Percentiles rank a stretch among this genome's conserved stretches.
phyloP scores from a whole-genome alignment of 2,888 invertebrate genomes.

The Cephonodes hylas region DNA sequence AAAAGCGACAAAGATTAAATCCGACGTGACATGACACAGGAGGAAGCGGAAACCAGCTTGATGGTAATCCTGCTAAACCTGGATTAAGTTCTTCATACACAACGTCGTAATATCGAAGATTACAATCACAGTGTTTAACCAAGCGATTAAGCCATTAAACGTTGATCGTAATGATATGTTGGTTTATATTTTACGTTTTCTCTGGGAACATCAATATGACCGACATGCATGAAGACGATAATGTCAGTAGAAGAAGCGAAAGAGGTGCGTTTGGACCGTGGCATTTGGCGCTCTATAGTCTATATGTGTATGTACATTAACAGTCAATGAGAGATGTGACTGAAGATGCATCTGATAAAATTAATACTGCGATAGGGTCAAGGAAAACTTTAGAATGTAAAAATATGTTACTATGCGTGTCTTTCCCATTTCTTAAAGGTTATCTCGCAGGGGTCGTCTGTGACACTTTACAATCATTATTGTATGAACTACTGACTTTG shows the following conservation, averaged over 20 bases:
- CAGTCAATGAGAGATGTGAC: no score
- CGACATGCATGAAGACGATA: no score
- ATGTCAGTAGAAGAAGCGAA: no score
- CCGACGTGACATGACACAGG: neutral
- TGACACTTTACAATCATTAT: neutral
- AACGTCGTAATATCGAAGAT: neutral
- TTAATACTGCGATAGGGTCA: no score
- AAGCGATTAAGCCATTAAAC: neutral
- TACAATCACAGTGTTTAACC: neutral
- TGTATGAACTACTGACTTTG: neutral
- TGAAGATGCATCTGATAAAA: neutral
- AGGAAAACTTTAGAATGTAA: no score
- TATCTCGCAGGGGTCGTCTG: neutral
- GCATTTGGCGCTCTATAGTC: no score
- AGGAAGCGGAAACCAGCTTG: constrained; percentile 9
- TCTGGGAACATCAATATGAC: neutral
- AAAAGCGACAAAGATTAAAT: constrained; percentile 3
- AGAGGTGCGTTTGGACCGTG: no score
- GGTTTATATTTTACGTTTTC: neutral
- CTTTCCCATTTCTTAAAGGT: neutral
- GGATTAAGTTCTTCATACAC: constrained; percentile 6
- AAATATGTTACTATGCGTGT: no score
- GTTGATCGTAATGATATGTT: neutral
- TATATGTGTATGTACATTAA: no score
- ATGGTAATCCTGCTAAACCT: constrained; percentile 1